Base-by-base conservation (phyloP, 2,888 invertebrate species). In the Lycocerus yunnanus region DNA sequence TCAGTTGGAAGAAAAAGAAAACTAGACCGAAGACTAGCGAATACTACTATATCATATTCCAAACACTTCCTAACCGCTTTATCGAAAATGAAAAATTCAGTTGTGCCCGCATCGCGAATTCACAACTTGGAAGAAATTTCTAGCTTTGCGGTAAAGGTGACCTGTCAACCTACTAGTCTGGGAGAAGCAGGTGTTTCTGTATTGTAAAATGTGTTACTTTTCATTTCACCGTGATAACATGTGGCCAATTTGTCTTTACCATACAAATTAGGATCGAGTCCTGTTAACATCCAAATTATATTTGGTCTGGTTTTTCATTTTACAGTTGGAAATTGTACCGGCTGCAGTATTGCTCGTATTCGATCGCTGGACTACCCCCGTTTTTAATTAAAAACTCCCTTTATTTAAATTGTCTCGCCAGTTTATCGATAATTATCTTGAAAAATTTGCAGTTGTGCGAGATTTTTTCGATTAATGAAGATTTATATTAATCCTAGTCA, bases 401-500 rank as follows among this genome's bases (percentile, higher is more conserved):
- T n/a, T n/a, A 0, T 27, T 43, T 43, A n/a, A n/a, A n/a, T 43
- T 43, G 43, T 6, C 43, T 3, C n/a, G n/a, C 43, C 43, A 43
- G 43, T 43, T 43, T 43, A 43, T 43, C 43, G 43, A 43, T n/a
- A 43, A 43, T 43, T 43, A 43, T 43, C 43, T n/a, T 43, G 43
- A 43, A 43, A 43, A 43, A 43, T 43, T 43, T n/a, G 43, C 43
- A n/a, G 43, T 43, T 43, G n/a, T 43, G 43, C n/a, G n/a, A n/a
- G 43, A 43, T 43, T 43, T 43, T 63, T 63, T 63, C 16, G 61
- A 63, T 63, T 63, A 63, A 63, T 63, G 20, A 63, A 63, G 61
- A 58, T 15, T 15, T 24, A 27, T 24, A 69, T 21, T 14, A 58
- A 69, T 71, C 67, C 70, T 68, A 67, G 70, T 67, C 70, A 69